Percentiles rank a stretch among this genome's conserved stretches.
These are phyloP conservation scores for Papilio protenor DNA, from an alignment of 2,888 invertebrate species.

Conservation along the genomic window DNA sequence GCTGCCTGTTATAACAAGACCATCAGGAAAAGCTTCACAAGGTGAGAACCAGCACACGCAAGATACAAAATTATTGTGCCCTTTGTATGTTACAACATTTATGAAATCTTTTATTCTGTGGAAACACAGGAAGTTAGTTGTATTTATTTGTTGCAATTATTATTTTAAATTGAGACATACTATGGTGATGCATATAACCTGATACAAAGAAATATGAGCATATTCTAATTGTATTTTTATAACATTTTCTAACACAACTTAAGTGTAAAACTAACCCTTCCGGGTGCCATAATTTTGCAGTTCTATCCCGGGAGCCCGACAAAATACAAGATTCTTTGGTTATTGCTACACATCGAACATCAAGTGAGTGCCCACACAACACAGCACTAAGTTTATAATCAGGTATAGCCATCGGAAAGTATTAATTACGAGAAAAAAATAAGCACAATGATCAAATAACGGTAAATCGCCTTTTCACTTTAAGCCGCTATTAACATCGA, in stretches of 20 bases:
- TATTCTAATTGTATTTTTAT: neutral
- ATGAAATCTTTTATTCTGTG: slow-evolving; percentile 85
- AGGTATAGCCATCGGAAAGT: slow-evolving; percentile 73
- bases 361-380: slow-evolving; percentile 91
- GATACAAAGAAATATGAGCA: neutral
- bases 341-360: slow-evolving; percentile 91
- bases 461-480: slow-evolving; percentile 2
- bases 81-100: slow-evolving; percentile 88
- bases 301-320: slow-evolving; percentile 95
- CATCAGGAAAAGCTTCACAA: slow-evolving; percentile 87
- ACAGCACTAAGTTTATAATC: slow-evolving; percentile 92
- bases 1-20: slow-evolving; percentile 94
- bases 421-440: slow-evolving; percentile 48
- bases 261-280: slow-evolving; percentile 83
- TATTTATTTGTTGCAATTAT: neutral
- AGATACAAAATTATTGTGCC: slow-evolving; percentile 94
- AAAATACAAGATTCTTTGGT: slow-evolving; percentile 89
- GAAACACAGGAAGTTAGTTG: slow-evolving; percentile 36
- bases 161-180: slow-evolving; percentile 30
- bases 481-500: slow-evolving; percentile 5
- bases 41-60: slow-evolving; percentile 91
- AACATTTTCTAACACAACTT: neutral
- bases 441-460: slow-evolving; percentile 31
- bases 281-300: slow-evolving; percentile 93
- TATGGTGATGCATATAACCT: slow-evolving; percentile 26